These are phyloP conservation scores for Epicampocera succincta DNA, from an alignment of 2,888 invertebrate species.

Conservation along the genomic window DNA sequence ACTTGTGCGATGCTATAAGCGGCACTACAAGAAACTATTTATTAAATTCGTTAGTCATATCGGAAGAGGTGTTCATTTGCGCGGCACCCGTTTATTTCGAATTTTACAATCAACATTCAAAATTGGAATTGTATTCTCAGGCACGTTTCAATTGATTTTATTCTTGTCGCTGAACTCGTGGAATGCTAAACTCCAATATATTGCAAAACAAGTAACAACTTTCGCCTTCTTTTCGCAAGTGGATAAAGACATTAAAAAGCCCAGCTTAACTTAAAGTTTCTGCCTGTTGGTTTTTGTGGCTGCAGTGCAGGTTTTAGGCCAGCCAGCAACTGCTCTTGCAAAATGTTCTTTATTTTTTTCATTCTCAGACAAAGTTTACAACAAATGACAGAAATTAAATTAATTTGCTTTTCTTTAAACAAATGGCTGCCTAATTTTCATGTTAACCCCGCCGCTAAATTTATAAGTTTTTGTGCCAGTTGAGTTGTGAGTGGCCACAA, in stretches of 20 bases:
- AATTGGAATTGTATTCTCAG: slow-evolving; percentile 52
- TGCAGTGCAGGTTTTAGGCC: background rate
- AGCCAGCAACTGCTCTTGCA: background rate
- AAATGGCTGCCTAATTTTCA: background rate
- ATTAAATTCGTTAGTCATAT: slow-evolving; percentile 5
- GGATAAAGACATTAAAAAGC: background rate
- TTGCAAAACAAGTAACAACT: background rate
- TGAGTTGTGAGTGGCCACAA: background rate
- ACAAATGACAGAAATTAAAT: slow-evolving; percentile 39
- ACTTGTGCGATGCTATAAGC: slow-evolving; percentile 11
- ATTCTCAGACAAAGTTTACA: slow-evolving; percentile 30
- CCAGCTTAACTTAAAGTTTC: background rate
- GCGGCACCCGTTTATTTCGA: slow-evolving; percentile 11
- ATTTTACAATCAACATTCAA: slow-evolving; percentile 44
- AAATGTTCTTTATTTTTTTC: slow-evolving; percentile 8
- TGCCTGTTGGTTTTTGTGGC: background rate
- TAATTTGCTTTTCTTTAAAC: background rate
- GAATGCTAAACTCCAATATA: slow-evolving; percentile 13
- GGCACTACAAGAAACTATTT: background rate
- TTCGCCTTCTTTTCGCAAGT: background rate
- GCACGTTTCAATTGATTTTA: slow-evolving; percentile 66
- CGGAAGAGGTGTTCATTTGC: slow-evolving; percentile 23
- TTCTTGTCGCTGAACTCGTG: slow-evolving; percentile 44
- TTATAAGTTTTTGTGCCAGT: slow-evolving; percentile 2
- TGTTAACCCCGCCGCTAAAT: background rate